These are phyloP conservation scores for Lota lota DNA, from an alignment of 2,113 vertebrate species.

Conservation along the genomic window DNA sequence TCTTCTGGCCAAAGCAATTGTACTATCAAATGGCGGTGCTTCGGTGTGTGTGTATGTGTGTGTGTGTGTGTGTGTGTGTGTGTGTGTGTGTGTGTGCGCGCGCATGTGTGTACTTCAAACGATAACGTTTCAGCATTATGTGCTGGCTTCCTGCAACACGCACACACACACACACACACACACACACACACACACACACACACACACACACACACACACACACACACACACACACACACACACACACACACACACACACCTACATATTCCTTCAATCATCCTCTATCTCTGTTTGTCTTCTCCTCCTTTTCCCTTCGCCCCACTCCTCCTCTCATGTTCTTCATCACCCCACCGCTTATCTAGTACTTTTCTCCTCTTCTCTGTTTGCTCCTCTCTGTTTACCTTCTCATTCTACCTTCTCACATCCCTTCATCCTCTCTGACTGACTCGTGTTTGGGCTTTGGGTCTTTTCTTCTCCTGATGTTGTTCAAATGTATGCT, in stretches of 20 bases:
- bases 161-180: no score
- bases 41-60: no score
- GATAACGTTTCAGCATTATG: no score
- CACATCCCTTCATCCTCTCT: constrained; percentile 4
- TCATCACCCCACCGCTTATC: neutral
- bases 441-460: neutral
- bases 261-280: neutral
- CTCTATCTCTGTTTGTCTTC: neutral
- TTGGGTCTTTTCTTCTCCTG: neutral
- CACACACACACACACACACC: no score
- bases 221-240: no score
- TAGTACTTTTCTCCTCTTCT: neutral
- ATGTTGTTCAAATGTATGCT: no score
- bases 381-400: neutral
- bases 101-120: no score
- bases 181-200: no score
- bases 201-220: no score
- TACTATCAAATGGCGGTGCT: neutral
- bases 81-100: neutral
- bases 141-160: no score
- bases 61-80: neutral
- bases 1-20: neutral
- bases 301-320: neutral
- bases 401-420: neutral
- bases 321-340: neutral